phyloP scores from a whole-genome alignment of 2,113 vertebrate genomes.

The Phocoena phocoena region DNA sequence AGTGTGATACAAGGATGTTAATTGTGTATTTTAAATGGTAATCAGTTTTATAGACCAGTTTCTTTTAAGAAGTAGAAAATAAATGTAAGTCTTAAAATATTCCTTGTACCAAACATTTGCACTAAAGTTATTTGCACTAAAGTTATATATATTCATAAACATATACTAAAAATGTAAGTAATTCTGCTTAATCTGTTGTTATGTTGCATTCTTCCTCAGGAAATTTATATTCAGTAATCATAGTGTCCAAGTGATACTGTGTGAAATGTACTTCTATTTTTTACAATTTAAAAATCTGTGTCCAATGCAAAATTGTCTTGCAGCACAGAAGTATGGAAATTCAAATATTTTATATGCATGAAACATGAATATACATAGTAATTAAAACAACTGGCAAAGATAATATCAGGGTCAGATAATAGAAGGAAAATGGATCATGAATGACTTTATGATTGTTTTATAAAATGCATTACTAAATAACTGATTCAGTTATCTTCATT shows the following conservation, averaged over 20 bases:
- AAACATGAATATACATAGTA: not conserved
- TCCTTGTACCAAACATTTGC: not conserved
- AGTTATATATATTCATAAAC: not conserved
- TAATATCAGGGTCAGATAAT: not conserved
- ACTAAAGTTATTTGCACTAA: not conserved
- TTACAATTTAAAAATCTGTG: conserved; percentile 3
- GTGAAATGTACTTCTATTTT: not conserved
- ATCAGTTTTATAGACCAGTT: not conserved
- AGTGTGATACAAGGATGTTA: not conserved
- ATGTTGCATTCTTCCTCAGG: not conserved
- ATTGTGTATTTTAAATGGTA: not conserved
- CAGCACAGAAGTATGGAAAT: not conserved
- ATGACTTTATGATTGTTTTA: not conserved
- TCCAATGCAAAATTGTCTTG: not conserved
- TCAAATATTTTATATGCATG: not conserved
- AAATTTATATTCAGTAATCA: not conserved
- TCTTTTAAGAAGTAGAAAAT: not conserved
- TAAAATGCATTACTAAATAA: not conserved
- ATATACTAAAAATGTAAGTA: not conserved
- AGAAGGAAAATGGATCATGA: not conserved
- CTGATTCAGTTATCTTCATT: not conserved
- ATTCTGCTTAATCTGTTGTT: not conserved
- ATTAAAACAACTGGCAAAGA: conserved; percentile 12
- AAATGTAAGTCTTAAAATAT: not conserved
- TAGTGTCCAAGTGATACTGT: not conserved